Conservation (phyloP, 2,113 vertebrate species). For the Clarias magur region DNA sequence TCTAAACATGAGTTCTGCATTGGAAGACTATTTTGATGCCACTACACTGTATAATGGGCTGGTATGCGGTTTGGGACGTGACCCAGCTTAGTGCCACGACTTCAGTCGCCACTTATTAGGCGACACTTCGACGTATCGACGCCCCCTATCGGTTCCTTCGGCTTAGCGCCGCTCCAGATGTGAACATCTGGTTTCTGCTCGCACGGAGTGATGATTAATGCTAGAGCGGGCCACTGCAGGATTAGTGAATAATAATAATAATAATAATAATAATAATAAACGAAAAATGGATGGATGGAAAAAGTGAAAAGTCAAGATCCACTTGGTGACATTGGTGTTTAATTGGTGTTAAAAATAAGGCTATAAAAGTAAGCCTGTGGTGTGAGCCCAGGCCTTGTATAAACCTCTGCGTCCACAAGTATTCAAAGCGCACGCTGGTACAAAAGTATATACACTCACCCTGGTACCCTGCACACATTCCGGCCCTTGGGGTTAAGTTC, state of each 20-base stretch:
- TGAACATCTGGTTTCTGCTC: constrained; percentile 67
- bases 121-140: constrained; percentile 37
- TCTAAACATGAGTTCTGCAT: neutral
- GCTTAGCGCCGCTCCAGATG: constrained; percentile 64
- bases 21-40: constrained; percentile 23
- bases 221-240: neutral
- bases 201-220: neutral
- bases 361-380: no score
- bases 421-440: neutral
- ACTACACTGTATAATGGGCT: neutral
- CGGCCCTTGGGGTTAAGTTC: constrained; percentile 76
- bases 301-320: neutral
- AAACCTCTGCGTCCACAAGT: neutral
- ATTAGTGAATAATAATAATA: neutral
- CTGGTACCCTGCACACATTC: constrained; percentile 74
- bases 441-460: constrained; percentile 65
- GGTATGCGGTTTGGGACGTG: constrained; percentile 20
- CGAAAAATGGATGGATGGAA: no score
- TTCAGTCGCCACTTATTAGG: constrained; percentile 42
- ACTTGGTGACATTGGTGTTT: neutral
- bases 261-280: no score
- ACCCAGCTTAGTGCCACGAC: constrained; percentile 54
- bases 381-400: neutral
- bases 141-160: constrained; percentile 58
- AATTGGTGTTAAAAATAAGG: no score